A percentile compares a stretch with the other conserved stretches of the same genome.
Evolutionary conservation across 2,888 invertebrate species (phyloP).

Genomic region (Spisula solida): DNA sequence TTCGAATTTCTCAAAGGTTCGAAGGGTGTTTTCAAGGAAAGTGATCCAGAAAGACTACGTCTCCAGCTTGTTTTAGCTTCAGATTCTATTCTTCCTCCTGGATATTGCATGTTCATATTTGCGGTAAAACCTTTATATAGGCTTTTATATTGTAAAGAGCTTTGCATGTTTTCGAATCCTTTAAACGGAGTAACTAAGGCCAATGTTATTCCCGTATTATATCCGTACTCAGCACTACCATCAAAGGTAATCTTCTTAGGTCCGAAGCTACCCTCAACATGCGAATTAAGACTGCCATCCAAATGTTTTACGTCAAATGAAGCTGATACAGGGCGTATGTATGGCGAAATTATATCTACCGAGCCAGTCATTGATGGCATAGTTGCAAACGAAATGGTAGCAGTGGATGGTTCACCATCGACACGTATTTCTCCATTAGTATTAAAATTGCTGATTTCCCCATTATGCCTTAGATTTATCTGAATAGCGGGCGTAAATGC

Average conservation of each 20-base stretch:
- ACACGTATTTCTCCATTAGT: conserved; percentile 49
- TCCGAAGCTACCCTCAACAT: conserved; percentile 33
- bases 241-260: conserved; percentile 27
- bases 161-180: conserved; percentile 47
- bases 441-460: conserved; percentile 45
- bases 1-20: conserved; percentile 12
- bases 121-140: conserved; percentile 35
- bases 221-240: conserved; percentile 21
- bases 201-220: conserved; percentile 3
- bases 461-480: conserved; percentile 43
- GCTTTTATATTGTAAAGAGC: background rate
- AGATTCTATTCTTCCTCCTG: background rate
- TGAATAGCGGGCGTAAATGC: conserved; percentile 57
- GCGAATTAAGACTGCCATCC: background rate
- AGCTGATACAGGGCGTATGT: conserved; percentile 34
- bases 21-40: conserved; percentile 25
- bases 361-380: conserved; percentile 35
- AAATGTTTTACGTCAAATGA: conserved; percentile 18
- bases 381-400: conserved; percentile 39
- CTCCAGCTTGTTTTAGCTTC: conserved; percentile 32
- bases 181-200: conserved; percentile 48
- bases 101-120: conserved; percentile 31
- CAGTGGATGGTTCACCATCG: conserved; percentile 48
- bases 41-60: background rate
- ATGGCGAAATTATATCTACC: conserved; percentile 33